Conservation (phyloP, 2,797 vertebrate species). For the Caiman crocodilus region DNA sequence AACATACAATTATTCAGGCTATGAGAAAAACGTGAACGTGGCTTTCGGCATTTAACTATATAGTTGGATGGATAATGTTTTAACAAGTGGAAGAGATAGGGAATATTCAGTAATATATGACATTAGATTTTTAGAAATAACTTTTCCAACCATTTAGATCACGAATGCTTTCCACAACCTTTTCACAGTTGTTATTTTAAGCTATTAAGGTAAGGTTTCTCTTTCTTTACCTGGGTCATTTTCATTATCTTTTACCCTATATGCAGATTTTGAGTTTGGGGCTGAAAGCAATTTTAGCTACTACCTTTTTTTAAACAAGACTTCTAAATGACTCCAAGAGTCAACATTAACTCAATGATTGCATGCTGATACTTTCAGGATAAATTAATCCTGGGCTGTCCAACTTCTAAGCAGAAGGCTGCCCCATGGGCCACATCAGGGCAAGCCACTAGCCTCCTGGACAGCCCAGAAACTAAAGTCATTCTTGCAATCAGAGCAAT, state of each 20-base stretch:
- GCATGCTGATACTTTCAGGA: background rate
- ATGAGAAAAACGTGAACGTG: slow-evolving; percentile 61
- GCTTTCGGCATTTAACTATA: slow-evolving; percentile 53
- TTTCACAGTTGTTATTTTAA: rapidly evolving
- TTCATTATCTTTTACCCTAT: background rate
- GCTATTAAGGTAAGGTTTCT: background rate
- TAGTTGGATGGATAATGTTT: slow-evolving; percentile 19
- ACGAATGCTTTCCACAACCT: slow-evolving; percentile 4
- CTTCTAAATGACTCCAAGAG: background rate
- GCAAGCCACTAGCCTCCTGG: too few relatives aligned
- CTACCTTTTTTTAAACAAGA: background rate
- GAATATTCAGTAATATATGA: slow-evolving; percentile 15
- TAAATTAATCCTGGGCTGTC: too few relatives aligned
- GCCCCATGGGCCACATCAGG: too few relatives aligned
- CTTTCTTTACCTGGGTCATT: background rate
- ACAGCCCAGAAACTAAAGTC: too few relatives aligned
- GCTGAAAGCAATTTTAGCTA: background rate
- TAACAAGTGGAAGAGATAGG: slow-evolving; percentile 60
- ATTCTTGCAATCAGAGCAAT: too few relatives aligned
- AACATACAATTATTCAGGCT: slow-evolving; percentile 44
- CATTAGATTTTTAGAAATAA: background rate
- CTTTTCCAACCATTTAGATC: background rate
- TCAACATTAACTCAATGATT: background rate
- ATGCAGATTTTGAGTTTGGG: background rate
- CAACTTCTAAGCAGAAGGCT: too few relatives aligned